Base-by-base conservation (phyloP, 2,113 vertebrate genomes). In the Cathartes aura region DNA sequence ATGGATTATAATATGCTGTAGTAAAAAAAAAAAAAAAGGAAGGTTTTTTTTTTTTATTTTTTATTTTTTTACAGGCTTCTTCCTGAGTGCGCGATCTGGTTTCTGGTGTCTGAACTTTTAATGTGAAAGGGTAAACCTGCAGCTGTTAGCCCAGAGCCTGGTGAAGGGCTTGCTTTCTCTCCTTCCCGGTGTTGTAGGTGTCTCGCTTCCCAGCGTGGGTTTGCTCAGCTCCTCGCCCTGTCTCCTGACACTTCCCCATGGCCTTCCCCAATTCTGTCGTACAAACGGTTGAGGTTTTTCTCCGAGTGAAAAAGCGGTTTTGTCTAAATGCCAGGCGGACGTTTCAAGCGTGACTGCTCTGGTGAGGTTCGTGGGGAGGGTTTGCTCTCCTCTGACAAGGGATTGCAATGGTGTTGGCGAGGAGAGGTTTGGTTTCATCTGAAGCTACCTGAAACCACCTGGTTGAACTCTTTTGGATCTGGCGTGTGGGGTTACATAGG, bases 361-460 rank as follows among this genome's bases (percentile, higher is more conserved):
- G 64, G 26, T 60, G 58, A 68, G 36, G 40, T 26, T 81, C 2
- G 2, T 10, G 17, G n/a, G 32, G 42, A 63, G 38, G 19, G 12
- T 6, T 59, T 9, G 1, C 12, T 73, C 38, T 70, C 50, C 48
- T 87, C 64, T 1, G 5, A 29, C 34, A 47, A 22, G 55, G 40
- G 92, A 48, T 43, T n/a, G 22, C 2, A 6, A 3, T 64, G 52
- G 8, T 30, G 11, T 15, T 56, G 55, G 10, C 4, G 7, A 22
- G 45, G 34, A 78, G 48, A 36, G 14, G 8, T 21, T 64, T 45
- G 48, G 11, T 43, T 76, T 68, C 22, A 50, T 8, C 20, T 29
- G 32, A 34, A 80, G 53, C 15, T 58, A n/a, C 18, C 5, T 0
- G 32, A 34, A 80, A 58, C 15, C 62, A n/a, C 18, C 5, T 0